Percentiles rank a stretch among this genome's conserved stretches.
Evolutionary conservation across 2,888 invertebrate species (phyloP).

Genomic region (Tethea ocularis): DNA sequence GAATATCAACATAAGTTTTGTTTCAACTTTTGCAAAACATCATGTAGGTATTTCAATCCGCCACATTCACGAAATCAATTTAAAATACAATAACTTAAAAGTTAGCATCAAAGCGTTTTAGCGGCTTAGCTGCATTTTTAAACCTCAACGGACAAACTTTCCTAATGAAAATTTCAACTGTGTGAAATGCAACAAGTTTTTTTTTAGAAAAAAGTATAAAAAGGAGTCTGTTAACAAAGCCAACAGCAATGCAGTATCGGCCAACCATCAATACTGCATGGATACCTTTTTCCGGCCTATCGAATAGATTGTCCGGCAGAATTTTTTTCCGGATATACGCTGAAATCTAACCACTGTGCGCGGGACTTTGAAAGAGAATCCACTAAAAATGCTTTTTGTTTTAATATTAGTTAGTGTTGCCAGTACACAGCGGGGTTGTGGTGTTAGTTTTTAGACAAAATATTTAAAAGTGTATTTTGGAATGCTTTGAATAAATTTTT

Average conservation of each 20-base stretch:
- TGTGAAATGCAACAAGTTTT: neutral
- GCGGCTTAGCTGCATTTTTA: slow-evolving; percentile 4
- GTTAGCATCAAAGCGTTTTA: neutral
- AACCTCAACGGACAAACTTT: neutral
- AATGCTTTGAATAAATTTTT: neutral
- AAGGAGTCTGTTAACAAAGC: neutral
- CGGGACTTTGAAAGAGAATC: neutral
- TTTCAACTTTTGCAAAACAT: neutral
- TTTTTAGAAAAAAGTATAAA: neutral
- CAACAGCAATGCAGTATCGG: neutral
- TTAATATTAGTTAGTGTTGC: neutral
- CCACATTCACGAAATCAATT: neutral
- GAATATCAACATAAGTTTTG: neutral
- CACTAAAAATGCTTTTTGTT: neutral
- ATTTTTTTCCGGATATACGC: neutral
- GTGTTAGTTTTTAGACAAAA: neutral
- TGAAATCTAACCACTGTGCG: slow-evolving; percentile 4
- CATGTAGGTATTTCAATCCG: neutral
- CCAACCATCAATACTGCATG: neutral
- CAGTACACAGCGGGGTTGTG: neutral
- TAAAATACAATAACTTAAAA: neutral
- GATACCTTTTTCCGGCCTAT: slow-evolving; percentile 7
- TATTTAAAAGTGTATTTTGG: neutral
- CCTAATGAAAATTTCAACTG: neutral
- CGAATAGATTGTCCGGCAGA: slow-evolving; percentile 1